Evolutionary conservation across 1,140 invertebrate genomes (phyloP).

Genomic region (Cotesia typhae): DNA sequence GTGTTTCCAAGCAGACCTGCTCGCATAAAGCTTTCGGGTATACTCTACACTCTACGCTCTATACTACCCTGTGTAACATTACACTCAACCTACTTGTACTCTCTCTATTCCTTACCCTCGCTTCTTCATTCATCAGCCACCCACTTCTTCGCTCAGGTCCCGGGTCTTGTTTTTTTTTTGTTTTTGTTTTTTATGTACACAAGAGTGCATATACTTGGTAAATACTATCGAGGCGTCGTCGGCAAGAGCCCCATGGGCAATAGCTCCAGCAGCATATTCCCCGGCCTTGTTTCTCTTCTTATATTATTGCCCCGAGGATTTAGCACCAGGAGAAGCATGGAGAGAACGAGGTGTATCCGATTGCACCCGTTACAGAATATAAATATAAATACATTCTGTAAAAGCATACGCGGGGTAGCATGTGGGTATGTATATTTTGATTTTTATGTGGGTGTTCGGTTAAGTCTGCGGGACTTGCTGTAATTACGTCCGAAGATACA

Average conservation of each 20-base stretch:
- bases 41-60: not conserved
- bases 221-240: conserved; percentile 10
- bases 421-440: not conserved
- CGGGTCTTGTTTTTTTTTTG: not conserved
- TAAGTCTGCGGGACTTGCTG: not conserved
- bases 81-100: not conserved
- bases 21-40: conserved; percentile 25
- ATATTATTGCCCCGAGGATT: not conserved
- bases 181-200: not conserved
- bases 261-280: not conserved
- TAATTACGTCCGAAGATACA: conserved; percentile 33
- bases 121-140: conserved; percentile 1
- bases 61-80: not conserved
- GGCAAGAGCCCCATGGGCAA: not conserved
- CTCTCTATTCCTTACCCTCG: not conserved
- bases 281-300: conserved; percentile 1
- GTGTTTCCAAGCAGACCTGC: conserved; percentile 3
- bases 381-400: not conserved
- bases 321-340: not conserved
- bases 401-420: no score
- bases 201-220: not conserved
- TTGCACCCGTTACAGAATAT: conserved; percentile 13
- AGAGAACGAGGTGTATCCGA: conserved; percentile 25
- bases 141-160: not conserved
- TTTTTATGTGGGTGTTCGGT: not conserved